Conservation (phyloP, 1,140 invertebrate genomes). For the Drosophila dunni region DNA sequence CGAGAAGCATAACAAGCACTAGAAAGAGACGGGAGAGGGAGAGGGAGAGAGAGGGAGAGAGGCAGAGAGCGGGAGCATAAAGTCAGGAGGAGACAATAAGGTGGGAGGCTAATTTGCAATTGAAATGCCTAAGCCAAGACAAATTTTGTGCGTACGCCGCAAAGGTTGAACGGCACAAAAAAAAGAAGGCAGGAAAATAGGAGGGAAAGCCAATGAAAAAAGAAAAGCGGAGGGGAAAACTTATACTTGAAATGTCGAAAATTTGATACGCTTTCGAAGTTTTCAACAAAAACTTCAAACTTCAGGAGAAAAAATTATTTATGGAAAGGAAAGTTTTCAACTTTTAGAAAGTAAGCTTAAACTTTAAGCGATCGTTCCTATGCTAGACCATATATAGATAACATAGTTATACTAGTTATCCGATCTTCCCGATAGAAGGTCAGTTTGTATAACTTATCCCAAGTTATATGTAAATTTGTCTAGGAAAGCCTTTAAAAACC, state of each 20-base stretch:
- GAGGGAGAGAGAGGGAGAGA: not conserved
- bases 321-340: too few species aligned
- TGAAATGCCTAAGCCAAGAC: constrained; percentile 70
- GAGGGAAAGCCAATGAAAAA: not conserved
- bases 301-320: too few species aligned
- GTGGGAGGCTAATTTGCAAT: constrained; percentile 72
- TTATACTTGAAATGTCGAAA: not conserved
- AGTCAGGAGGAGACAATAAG: not conserved
- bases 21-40: not conserved
- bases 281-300: too few species aligned
- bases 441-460: too few species aligned
- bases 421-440: too few species aligned
- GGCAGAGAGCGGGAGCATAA: not conserved
- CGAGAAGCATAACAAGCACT: constrained; percentile 1
- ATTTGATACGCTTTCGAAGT: not conserved
- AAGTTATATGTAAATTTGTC: too few species aligned
- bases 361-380: too few species aligned
- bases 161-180: constrained; percentile 13
- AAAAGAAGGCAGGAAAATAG: not conserved
- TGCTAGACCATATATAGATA: too few species aligned
- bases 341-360: too few species aligned
- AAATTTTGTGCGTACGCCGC: constrained; percentile 55
- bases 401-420: too few species aligned
- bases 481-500: too few species aligned
- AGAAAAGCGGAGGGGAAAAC: not conserved